Evolutionary conservation across 2,888 invertebrate species (phyloP).

Genomic region (Drosophila melanocephala): DNA sequence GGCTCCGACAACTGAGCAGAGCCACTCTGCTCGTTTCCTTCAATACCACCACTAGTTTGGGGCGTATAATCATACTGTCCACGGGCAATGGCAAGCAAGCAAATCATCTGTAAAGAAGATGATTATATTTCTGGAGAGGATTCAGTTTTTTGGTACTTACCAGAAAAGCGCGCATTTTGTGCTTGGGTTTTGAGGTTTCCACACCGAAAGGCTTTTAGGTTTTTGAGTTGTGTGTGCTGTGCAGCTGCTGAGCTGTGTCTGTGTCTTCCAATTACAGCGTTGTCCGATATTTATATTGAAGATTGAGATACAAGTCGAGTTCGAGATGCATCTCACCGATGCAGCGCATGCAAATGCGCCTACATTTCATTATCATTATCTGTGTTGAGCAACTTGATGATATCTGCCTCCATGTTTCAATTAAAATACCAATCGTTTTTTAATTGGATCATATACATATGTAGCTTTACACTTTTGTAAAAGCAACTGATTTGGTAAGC

Average conservation of each 20-base stretch:
- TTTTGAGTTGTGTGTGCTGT: slow-evolving; percentile 48
- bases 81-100: slow-evolving; percentile 64
- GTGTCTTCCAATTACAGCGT: slow-evolving; percentile 54
- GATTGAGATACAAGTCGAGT: slow-evolving; percentile 19
- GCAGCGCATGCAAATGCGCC: slow-evolving; percentile 49
- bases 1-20: slow-evolving; percentile 57
- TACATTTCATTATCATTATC: slow-evolving; percentile 23
- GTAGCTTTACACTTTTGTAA: slow-evolving; percentile 38
- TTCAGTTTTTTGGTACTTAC: slow-evolving; percentile 50
- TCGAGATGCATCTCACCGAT: slow-evolving; percentile 29
- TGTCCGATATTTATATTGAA: slow-evolving; percentile 55
- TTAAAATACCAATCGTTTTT: slow-evolving; percentile 63
- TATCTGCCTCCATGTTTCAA: slow-evolving; percentile 52
- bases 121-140: slow-evolving; percentile 1
- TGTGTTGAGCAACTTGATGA: slow-evolving; percentile 41
- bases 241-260: slow-evolving; percentile 59
- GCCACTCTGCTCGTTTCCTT: slow-evolving; percentile 27
- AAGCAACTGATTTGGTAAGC: slow-evolving; percentile 25
- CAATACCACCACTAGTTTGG: slow-evolving; percentile 41
- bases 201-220: slow-evolving; percentile 47
- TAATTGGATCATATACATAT: slow-evolving; percentile 65
- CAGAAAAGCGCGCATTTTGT: slow-evolving; percentile 77
- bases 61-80: slow-evolving; percentile 77
- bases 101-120: slow-evolving; percentile 60
- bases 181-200: slow-evolving; percentile 44